Evolutionary conservation across 1,140 invertebrate species (phyloP).

Genomic region (Sycobia sp.): DNA sequence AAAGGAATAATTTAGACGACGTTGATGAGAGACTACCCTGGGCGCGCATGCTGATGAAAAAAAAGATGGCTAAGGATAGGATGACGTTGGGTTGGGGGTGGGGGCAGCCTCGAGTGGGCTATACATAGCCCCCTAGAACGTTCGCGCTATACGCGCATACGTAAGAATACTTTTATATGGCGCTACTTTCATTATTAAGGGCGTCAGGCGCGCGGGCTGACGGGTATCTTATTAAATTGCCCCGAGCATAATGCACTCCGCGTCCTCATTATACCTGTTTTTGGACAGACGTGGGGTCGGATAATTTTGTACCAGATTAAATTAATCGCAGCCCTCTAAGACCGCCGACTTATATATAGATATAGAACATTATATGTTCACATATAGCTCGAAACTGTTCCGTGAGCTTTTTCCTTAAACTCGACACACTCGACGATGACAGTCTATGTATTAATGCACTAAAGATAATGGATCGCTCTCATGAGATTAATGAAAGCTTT

Average conservation of each 20-base stretch:
- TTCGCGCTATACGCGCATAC: neutral
- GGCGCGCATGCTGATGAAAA: conserved; percentile 4
- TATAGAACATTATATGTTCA: no score
- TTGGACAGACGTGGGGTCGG: no score
- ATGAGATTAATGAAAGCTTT: neutral
- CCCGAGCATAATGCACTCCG: no score
- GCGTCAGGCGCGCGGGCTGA: conserved; percentile 16
- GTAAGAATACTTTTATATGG: conserved; percentile 23
- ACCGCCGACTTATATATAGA: no score
- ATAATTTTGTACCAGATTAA: no score
- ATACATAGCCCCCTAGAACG: no score
- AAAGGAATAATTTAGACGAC: conserved; percentile 28
- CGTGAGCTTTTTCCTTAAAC: neutral
- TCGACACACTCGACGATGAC: neutral
- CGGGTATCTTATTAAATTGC: conserved; percentile 29
- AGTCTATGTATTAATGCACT: neutral
- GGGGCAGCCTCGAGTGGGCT: no score
- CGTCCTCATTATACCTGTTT: no score
- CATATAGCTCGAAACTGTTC: conserved; percentile 9
- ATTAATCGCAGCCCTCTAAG: no score
- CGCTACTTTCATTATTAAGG: conserved; percentile 32
- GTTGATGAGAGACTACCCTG: conserved; percentile 21
- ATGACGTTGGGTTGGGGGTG: no score
- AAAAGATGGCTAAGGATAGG: neutral
- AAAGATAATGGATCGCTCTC: neutral